A percentile compares a stretch with the other conserved stretches of the same genome.
Conservation (phyloP, 2,113 vertebrate genomes). For the Cynocephalus volans region DNA sequence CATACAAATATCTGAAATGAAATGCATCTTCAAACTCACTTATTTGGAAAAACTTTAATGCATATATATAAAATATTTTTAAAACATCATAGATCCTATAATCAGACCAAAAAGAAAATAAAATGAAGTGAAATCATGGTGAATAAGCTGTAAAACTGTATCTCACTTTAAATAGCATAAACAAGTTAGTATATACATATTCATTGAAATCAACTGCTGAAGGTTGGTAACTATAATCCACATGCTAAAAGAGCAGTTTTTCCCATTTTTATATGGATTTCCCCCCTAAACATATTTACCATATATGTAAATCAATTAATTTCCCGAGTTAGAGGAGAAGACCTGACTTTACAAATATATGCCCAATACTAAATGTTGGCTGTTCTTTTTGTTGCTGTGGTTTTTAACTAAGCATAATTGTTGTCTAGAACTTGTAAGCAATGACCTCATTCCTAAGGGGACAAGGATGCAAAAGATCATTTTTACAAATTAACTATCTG, state of each 20-base stretch:
- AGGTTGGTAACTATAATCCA: not conserved
- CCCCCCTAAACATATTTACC: not conserved
- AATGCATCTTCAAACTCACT: not conserved
- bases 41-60: not conserved
- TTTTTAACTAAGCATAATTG: not conserved
- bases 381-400: not conserved
- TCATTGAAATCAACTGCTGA: constrained; percentile 41
- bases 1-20: not conserved
- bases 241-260: not conserved
- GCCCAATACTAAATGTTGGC: not conserved
- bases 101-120: not conserved
- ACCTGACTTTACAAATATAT: not conserved
- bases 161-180: not conserved
- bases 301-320: not conserved
- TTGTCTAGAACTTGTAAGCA: not conserved
- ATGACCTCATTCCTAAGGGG: not conserved
- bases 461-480: not conserved
- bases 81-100: not conserved
- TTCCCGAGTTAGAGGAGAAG: not conserved
- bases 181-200: not conserved
- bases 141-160: not conserved
- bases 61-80: constrained; percentile 14
- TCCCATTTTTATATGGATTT: not conserved
- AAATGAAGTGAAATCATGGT: not conserved
- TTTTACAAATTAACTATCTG: constrained; percentile 68